These are phyloP conservation scores for Catajapyx aquilonaris DNA, from an alignment of 1,140 invertebrate genomes.

Conservation along the genomic window DNA sequence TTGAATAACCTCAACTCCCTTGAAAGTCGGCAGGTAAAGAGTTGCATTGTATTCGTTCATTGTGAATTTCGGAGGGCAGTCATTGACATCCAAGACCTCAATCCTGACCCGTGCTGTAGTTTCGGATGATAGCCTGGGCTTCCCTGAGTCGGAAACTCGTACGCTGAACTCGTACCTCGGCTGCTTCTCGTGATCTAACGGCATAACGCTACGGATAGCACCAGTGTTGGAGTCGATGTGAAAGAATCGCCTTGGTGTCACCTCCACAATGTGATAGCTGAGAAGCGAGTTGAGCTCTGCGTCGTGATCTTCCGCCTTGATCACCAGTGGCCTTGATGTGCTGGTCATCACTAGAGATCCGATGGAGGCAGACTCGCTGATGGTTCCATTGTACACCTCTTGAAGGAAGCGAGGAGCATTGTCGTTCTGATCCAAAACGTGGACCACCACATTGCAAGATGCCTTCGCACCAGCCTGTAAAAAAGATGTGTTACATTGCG, in stretches of 20 bases:
- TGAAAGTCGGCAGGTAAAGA: constrained; percentile 48
- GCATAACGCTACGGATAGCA: constrained; percentile 51
- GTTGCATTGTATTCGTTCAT: constrained; percentile 48
- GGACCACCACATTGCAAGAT: constrained; percentile 41
- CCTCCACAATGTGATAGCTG: constrained; percentile 65
- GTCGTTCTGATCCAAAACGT: constrained; percentile 63
- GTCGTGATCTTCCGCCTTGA: constrained; percentile 55
- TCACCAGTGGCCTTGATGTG: constrained; percentile 41
- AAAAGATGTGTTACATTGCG: not conserved
- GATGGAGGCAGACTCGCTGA: constrained; percentile 45
- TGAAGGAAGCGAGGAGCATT: constrained; percentile 58
- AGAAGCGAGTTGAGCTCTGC: constrained; percentile 60
- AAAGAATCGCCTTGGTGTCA: constrained; percentile 46
- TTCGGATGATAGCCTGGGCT: constrained; percentile 53
- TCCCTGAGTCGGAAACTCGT: constrained; percentile 65
- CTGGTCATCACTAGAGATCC: constrained; percentile 47
- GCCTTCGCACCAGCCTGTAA: constrained; percentile 41
- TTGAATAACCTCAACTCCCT: constrained; percentile 22
- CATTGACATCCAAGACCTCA: constrained; percentile 63
- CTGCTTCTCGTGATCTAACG: constrained; percentile 61
- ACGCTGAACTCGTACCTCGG: constrained; percentile 54
- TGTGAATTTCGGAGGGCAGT: constrained; percentile 56
- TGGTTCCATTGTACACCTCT: constrained; percentile 38
- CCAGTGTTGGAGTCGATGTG: constrained; percentile 68
- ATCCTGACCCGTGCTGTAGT: constrained; percentile 48